These are phyloP conservation scores for Pristionchus exspectatus DNA, from an alignment of 2,888 invertebrate species.

Conservation along the genomic window DNA sequence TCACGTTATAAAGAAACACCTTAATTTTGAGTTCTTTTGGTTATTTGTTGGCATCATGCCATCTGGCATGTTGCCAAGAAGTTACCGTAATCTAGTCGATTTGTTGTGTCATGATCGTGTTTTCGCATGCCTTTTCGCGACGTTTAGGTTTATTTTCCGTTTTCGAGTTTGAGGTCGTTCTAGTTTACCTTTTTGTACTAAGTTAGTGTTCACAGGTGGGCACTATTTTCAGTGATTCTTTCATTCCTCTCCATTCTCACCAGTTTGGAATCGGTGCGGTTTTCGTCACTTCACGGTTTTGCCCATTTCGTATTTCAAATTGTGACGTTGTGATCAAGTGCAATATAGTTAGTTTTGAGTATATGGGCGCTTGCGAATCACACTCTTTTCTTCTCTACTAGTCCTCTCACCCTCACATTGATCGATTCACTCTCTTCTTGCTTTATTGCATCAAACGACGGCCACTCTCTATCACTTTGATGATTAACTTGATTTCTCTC, in stretches of 20 bases:
- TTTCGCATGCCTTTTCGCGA: neutral
- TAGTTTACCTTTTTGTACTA: neutral
- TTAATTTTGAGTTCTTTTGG: neutral
- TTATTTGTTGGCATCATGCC: neutral
- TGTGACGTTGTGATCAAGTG: neutral
- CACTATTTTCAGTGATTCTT: neutral
- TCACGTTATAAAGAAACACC: neutral
- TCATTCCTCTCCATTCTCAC: neutral
- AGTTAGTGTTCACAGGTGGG: neutral
- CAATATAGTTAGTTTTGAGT: neutral
- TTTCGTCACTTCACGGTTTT: neutral
- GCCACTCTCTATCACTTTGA: neutral
- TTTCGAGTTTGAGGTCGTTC: neutral
- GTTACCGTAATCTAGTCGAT: neutral
- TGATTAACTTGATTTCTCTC: neutral
- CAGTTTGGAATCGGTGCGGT: neutral
- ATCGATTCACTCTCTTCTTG: conserved; percentile 54
- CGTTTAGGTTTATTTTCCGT: neutral
- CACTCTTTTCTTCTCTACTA: conserved; percentile 42
- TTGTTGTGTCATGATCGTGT: neutral
- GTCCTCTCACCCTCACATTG: conserved; percentile 50
- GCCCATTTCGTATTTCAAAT: neutral
- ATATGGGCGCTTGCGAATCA: neutral
- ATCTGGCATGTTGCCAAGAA: neutral
- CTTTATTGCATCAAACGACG: conserved; percentile 51